Conservation (phyloP, 2,113 vertebrate species). For the Patagioenas fasciata region DNA sequence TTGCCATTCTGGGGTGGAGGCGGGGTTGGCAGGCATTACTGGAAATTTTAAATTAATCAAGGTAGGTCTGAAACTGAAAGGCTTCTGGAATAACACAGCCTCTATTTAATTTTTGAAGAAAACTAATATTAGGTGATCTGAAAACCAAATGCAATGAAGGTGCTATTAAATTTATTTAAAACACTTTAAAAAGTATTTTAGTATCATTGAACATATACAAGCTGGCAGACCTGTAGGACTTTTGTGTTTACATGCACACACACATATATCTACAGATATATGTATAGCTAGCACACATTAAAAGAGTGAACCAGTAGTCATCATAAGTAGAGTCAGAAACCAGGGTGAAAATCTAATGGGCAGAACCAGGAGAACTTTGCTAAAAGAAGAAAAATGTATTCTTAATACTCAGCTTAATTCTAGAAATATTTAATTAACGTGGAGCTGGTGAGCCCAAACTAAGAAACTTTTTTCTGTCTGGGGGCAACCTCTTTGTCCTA, state of each 20-base stretch:
- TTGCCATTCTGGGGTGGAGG: not conserved
- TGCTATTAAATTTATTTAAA: not conserved
- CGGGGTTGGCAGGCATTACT: not conserved
- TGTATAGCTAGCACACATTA: not conserved
- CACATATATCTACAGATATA: not conserved
- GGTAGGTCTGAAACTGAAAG: not conserved
- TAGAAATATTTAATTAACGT: not conserved
- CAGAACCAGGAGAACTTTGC: not conserved
- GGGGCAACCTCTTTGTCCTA: not conserved
- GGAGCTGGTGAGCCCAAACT: not conserved
- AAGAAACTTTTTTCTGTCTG: not conserved
- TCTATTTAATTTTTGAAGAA: not conserved
- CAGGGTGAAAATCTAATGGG: not conserved
- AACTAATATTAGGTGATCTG: not conserved
- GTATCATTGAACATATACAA: not conserved
- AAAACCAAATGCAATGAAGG: not conserved
- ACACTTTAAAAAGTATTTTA: not conserved
- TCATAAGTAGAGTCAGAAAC: not conserved
- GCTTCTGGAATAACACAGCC: not conserved
- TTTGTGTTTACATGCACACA: not conserved
- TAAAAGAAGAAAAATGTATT: not conserved
- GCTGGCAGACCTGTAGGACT: not conserved
- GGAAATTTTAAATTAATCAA: not conserved
- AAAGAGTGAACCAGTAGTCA: not conserved
- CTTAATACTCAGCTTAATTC: not conserved